phyloP scores from a whole-genome alignment of 2,113 vertebrate species.

The Phrynosoma blainvillii region DNA sequence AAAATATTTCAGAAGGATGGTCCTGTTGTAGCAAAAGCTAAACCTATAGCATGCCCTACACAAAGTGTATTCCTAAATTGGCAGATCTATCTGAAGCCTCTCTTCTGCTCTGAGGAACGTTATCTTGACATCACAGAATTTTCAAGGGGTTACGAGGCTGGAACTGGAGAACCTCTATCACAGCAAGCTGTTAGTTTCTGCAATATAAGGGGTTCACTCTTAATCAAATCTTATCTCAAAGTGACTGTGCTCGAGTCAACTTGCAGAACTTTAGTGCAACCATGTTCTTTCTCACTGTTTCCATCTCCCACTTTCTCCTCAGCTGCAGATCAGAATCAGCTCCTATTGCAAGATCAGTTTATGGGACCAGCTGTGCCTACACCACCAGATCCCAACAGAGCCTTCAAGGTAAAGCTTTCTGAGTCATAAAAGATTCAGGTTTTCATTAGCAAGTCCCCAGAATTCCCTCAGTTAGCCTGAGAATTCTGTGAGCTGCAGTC shows the following conservation, averaged over 20 bases:
- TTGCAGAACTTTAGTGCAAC: not conserved
- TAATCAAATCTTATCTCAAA: not conserved
- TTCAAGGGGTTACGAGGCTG: too few relatives aligned
- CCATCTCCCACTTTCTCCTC: not conserved
- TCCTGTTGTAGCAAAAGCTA: too few relatives aligned
- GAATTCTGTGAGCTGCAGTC: not conserved
- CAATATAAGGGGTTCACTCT: too few relatives aligned
- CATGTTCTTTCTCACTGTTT: not conserved
- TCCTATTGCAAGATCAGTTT: conserved; percentile 84
- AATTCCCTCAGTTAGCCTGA: not conserved
- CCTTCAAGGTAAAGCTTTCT: conserved; percentile 79
- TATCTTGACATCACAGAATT: too few relatives aligned
- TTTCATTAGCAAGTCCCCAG: not conserved
- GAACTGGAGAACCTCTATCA: not conserved
- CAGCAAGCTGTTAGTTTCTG: not conserved
- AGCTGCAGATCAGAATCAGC: conserved; percentile 82
- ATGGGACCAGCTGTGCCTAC: conserved; percentile 80
- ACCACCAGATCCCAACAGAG: conserved; percentile 86
- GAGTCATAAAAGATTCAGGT: too few relatives aligned
- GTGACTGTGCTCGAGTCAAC: not conserved
- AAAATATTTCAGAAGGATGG: not conserved
- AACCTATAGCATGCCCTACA: not conserved
- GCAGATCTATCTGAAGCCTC: too few relatives aligned
- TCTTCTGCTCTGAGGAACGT: too few relatives aligned
- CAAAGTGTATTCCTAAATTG: too few relatives aligned